These are phyloP conservation scores for Liodrosophila aerea DNA, from an alignment of 2,888 invertebrate species.

Conservation along the genomic window DNA sequence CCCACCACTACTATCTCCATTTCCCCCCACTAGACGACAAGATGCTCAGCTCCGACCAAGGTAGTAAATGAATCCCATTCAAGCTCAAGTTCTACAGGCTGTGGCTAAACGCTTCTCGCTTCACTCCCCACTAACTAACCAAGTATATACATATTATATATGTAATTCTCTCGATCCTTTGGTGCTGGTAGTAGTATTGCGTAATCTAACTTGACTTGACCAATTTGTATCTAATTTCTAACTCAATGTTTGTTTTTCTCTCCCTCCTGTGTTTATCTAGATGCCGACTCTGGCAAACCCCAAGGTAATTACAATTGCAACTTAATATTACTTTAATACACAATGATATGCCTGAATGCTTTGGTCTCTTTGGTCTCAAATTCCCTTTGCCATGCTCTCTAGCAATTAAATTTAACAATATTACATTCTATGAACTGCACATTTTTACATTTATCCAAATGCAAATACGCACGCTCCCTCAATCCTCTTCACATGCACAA, in stretches of 20 bases:
- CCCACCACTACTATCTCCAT: constrained; percentile 24
- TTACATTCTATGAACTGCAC: not conserved
- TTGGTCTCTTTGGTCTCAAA: no score
- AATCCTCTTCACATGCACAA: no score
- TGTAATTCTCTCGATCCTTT: constrained; percentile 2
- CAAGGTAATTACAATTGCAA: constrained; percentile 74
- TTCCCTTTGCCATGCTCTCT: no score
- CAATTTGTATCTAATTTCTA: constrained; percentile 9
- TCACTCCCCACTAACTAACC: not conserved
- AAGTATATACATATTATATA: no score
- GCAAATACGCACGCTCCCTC: not conserved
- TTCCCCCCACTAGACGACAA: constrained; percentile 75
- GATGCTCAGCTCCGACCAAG: constrained; percentile 76
- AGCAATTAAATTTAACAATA: no score
- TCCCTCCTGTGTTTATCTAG: constrained; percentile 45
- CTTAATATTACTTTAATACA: no score
- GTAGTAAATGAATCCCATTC: constrained; percentile 60
- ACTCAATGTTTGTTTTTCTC: constrained; percentile 38
- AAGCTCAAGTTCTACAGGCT: constrained; percentile 7
- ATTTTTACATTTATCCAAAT: not conserved
- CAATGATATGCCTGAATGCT: no score
- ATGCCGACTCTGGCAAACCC: constrained; percentile 75
- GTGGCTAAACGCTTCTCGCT: constrained; percentile 19
- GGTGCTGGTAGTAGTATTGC: constrained; percentile 14
- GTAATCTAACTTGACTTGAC: not conserved